phyloP scores from a whole-genome alignment of 2,113 vertebrate genomes.

The Junco hyemalis region DNA sequence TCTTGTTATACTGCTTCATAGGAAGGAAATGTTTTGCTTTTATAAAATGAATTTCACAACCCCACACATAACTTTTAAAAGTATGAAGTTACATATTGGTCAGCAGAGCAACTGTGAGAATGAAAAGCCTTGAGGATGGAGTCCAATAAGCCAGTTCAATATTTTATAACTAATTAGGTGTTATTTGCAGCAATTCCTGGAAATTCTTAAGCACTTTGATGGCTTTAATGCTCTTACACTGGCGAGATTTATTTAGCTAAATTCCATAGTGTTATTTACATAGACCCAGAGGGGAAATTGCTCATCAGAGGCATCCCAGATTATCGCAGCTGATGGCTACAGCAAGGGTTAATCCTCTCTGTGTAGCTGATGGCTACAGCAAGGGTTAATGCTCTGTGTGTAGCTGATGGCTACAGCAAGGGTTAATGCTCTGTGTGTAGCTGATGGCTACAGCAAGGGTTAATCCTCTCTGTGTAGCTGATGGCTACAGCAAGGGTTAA shows the following conservation, averaged over 20 bases:
- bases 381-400: not conserved
- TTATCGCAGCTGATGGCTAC: not conserved
- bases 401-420: not conserved
- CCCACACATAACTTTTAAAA: not conserved
- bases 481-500: not conserved
- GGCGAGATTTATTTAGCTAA: not conserved
- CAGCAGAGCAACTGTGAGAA: not conserved
- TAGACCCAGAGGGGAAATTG: not conserved
- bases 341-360: not conserved
- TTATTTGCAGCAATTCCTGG: not conserved
- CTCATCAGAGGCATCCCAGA: not conserved
- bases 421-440: no score
- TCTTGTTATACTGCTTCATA: not conserved
- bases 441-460: not conserved
- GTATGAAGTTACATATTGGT: not conserved
- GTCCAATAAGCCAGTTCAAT: not conserved
- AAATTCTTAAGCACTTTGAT: not conserved
- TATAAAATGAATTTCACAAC: not conserved
- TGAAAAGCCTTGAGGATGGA: not conserved
- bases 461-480: not conserved
- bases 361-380: no score
- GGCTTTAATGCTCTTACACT: not conserved
- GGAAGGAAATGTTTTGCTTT: not conserved
- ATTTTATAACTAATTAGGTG: not conserved
- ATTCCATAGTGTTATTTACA: not conserved